Percentiles rank a stretch among this genome's conserved stretches.
These are phyloP conservation scores for Caenorhabditis inopinata DNA, from an alignment of 1,140 invertebrate species.

Conservation along the genomic window DNA sequence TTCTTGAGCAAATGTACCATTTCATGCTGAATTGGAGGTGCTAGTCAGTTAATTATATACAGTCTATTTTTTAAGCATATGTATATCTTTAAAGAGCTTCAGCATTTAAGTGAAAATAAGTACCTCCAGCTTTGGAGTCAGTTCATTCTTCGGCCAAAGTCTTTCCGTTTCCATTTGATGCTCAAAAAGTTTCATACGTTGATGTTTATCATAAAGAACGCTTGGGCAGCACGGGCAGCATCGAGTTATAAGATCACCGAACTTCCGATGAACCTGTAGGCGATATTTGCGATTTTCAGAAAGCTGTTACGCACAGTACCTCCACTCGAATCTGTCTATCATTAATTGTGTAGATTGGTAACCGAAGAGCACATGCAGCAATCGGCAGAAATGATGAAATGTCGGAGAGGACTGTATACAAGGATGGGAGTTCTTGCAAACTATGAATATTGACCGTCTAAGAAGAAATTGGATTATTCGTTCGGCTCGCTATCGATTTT, in stretches of 20 bases:
- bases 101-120: not conserved
- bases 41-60: not conserved
- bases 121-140: slow-evolving; percentile 15
- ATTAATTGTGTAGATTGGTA: slow-evolving; percentile 55
- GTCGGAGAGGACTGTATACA: slow-evolving; percentile 57
- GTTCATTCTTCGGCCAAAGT: not conserved
- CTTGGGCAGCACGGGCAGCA: not conserved
- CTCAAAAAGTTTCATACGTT: not conserved
- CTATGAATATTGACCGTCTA: slow-evolving; percentile 5
- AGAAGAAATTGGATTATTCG: too few species aligned
- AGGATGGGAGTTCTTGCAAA: slow-evolving; percentile 28
- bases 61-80: too few species aligned
- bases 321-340: slow-evolving; percentile 50
- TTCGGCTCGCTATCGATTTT: not conserved
- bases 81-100: too few species aligned
- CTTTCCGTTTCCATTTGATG: slow-evolving; percentile 10
- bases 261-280: not conserved
- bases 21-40: slow-evolving; percentile 14
- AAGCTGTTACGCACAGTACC: slow-evolving; percentile 28
- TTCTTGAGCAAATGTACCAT: not conserved
- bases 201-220: not conserved
- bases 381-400: slow-evolving; percentile 57
- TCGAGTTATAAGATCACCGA: not conserved
- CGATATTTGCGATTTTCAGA: not conserved
- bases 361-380: slow-evolving; percentile 53